Base-by-base conservation (phyloP, 2,888 invertebrate species). In the Bursaphelenchus okinawaensis region DNA sequence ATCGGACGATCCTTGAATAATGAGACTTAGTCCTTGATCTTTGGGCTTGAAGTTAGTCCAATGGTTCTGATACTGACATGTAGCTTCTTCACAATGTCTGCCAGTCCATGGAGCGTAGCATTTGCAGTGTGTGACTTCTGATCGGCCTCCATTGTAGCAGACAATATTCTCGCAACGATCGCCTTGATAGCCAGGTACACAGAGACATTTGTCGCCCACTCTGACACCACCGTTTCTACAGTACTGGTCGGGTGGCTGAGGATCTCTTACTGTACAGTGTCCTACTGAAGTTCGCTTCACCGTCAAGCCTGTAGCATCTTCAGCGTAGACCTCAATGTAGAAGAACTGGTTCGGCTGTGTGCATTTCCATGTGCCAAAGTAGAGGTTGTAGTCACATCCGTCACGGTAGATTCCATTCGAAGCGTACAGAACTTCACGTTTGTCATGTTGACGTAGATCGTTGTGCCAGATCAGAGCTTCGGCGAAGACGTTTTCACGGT, bases 351-450 rank as follows among this genome's bases (percentile, higher is more conserved):
- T 65, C 9, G 69, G 66, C 27, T 56, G 27, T 8, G 57, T 66
- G 52, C 77, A 77, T 12, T 54, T 51, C 66, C 71, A 78, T 27
- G 68, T 54, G 26, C 77, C 77, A 62, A 78, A 77, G 31, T 78
- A 75, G 40, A 77, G 58, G 26, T 77, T 68, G 65, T 73, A 77
- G 19, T 67, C 56, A 55, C 77, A 77, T 12, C 51, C 58, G 63
- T 78, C 77, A 57, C 77, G 63, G 63, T 68, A 77, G 8, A 70
- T 27, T 56, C 75, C 77, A 51, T 71, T 75, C 20, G 77, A 78
- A 7, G 74, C 69, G 55, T 75, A 76, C n/a, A 77, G 60, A 1
- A 71, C 27, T 52, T 68, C 65, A 3, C 75, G 68, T 19, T 26
- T 31, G 27, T 59, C 60, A n/a, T 40, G 40, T n/a, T 50, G 2